These are phyloP conservation scores for Hipparchia sbordonii DNA, from an alignment of 2,888 invertebrate species.

Conservation along the genomic window DNA sequence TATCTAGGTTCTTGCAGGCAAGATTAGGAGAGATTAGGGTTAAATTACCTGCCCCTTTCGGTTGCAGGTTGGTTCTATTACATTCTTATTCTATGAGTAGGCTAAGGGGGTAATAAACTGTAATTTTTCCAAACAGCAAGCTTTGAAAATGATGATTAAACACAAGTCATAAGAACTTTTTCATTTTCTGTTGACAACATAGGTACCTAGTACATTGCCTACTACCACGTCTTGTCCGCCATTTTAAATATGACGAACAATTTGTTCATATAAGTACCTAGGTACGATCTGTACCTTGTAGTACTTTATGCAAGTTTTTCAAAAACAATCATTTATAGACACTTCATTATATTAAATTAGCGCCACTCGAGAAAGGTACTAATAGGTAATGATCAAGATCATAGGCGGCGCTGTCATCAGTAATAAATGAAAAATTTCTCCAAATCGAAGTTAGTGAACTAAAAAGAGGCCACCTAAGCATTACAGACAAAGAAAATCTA, in stretches of 20 bases:
- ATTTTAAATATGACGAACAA: conserved; percentile 3
- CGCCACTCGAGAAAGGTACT: conserved; percentile 53
- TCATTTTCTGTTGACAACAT: background rate
- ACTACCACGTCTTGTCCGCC: conserved; percentile 5
- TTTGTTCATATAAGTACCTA: background rate
- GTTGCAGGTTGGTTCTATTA: too few species aligned
- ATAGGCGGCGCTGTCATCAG: conserved; percentile 76
- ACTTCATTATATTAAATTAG: conserved; percentile 50
- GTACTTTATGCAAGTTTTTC: background rate
- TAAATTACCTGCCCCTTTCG: too few species aligned
- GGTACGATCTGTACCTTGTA: background rate
- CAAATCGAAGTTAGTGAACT: conserved; percentile 7
- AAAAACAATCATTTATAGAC: conserved; percentile 32
- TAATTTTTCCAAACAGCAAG: background rate
- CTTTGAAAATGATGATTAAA: background rate
- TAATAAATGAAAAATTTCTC: conserved; percentile 44
- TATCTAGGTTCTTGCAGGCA: too few species aligned
- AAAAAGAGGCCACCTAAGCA: conserved; percentile 27
- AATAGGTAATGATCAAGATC: conserved; percentile 51
- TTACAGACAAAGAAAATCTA: background rate
- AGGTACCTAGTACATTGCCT: too few species aligned
- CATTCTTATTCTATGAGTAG: too few species aligned
- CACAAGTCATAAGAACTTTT: background rate
- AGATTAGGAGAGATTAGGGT: too few species aligned
- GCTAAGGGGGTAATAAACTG: too few species aligned